Evolutionary conservation across 2,113 vertebrate species (phyloP).

Genomic region (Corvus hawaiiensis): DNA sequence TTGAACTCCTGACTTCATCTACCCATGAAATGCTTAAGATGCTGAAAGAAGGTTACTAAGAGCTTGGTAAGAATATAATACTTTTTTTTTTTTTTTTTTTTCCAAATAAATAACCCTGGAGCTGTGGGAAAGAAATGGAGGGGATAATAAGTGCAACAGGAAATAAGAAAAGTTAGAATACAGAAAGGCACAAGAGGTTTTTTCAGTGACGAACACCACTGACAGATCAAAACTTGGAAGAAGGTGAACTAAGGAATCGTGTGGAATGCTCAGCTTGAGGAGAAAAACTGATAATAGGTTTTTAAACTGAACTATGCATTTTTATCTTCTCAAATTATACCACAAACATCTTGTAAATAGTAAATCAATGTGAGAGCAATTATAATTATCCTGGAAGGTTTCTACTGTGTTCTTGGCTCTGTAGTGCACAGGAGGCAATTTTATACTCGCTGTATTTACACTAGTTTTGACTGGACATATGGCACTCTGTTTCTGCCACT

Average conservation of each 20-base stretch:
- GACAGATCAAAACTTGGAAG: neutral
- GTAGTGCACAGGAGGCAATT: neutral
- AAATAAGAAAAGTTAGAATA: neutral
- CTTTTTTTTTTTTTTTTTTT: neutral
- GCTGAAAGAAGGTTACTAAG: neutral
- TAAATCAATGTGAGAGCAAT: neutral
- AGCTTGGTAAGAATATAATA: neutral
- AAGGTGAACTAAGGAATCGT: neutral
- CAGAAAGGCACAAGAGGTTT: neutral
- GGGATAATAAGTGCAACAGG: neutral
- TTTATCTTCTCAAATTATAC: neutral
- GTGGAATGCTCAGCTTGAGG: neutral
- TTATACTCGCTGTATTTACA: neutral
- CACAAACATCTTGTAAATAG: neutral
- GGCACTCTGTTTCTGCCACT: neutral
- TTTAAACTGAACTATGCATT: neutral
- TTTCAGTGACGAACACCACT: neutral
- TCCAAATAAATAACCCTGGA: neutral
- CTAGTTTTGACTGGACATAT: neutral
- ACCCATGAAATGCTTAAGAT: neutral
- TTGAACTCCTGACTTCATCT: neutral
- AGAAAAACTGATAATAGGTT: neutral
- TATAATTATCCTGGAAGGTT: neutral
- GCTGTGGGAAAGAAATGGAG: neutral
- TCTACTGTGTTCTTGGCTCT: neutral